A percentile compares a stretch with the other conserved stretches of the same genome.
Conservation (phyloP, 2,113 vertebrate genomes). For the Clinocottus analis region DNA sequence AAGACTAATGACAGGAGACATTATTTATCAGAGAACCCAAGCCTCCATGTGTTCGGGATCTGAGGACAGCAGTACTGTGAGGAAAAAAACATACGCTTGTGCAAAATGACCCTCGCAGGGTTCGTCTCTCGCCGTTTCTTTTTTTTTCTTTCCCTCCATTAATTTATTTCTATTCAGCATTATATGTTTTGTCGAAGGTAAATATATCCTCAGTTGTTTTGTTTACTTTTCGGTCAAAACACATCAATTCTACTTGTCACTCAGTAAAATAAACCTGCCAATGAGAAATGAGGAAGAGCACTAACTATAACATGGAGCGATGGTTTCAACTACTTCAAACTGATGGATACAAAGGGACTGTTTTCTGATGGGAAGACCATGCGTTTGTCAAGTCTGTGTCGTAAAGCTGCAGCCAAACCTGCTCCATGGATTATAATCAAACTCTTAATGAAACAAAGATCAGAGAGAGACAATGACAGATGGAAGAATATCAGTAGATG, state of each 20-base stretch:
- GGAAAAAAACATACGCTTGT: not conserved
- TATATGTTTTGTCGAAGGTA: conserved; percentile 19
- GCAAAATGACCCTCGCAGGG: conserved; percentile 9
- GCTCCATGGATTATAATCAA: conserved; percentile 32
- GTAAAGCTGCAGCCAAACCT: conserved; percentile 57
- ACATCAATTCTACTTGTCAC: conserved; percentile 29
- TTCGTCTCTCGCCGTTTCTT: conserved; percentile 8
- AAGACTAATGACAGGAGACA: conserved; percentile 10
- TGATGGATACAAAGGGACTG: conserved; percentile 75
- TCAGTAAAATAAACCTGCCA: conserved; percentile 49
- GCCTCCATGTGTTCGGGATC: not conserved
- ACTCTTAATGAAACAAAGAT: conserved; percentile 18
- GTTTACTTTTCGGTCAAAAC: conserved; percentile 34
- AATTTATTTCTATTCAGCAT: not conserved
- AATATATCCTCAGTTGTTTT: not conserved
- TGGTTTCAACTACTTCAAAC: conserved; percentile 65
- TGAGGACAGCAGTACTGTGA: conserved; percentile 12
- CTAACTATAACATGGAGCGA: conserved; percentile 62
- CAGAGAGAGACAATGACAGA: conserved; percentile 33
- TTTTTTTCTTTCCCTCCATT: not conserved
- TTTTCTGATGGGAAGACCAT: conserved; percentile 56
- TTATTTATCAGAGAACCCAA: conserved; percentile 22
- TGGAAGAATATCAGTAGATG: conserved; percentile 25
- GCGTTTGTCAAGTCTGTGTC: conserved; percentile 72
- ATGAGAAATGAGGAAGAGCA: conserved; percentile 49